Percentiles rank a stretch among this genome's conserved stretches.
Evolutionary conservation across 2,113 vertebrate species (phyloP).

Genomic region (Potamarius usumacintae): DNA sequence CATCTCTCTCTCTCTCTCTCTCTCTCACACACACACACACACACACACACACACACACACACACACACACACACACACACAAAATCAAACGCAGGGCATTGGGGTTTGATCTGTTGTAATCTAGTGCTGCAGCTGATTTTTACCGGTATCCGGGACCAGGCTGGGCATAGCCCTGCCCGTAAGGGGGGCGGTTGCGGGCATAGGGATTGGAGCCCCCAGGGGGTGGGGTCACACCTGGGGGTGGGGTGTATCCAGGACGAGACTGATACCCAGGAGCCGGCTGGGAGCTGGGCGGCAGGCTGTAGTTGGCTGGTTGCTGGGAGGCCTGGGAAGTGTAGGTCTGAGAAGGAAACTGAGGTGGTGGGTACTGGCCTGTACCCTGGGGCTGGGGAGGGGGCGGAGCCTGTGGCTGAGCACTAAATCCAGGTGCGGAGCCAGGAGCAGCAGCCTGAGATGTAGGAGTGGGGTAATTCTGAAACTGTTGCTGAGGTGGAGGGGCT

Average conservation of each 20-base stretch:
- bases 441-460: constrained; percentile 79
- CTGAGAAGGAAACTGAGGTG: constrained; percentile 84
- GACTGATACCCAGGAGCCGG: constrained; percentile 80
- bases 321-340: constrained; percentile 89
- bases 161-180: constrained; percentile 89
- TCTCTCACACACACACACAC: constrained; percentile 22
- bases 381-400: constrained; percentile 79
- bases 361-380: constrained; percentile 83
- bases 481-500: constrained; percentile 82
- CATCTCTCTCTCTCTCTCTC: too few species aligned
- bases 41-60: constrained; percentile 15
- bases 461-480: constrained; percentile 88
- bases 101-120: constrained; percentile 46
- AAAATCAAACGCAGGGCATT: constrained; percentile 29
- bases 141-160: constrained; percentile 97
- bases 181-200: constrained; percentile 88
- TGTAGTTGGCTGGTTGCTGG: constrained; percentile 84
- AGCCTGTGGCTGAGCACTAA: constrained; percentile 69
- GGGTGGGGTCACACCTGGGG: constrained; percentile 85
- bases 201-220: constrained; percentile 89
- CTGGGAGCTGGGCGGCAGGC: constrained; percentile 80
- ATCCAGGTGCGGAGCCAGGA: constrained; percentile 74
- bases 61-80: constrained; percentile 18
- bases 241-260: constrained; percentile 84
- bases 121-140: constrained; percentile 55